Percentiles rank a stretch among this genome's conserved stretches.
These are phyloP conservation scores for Rhinolophus ferrumequinum DNA, from an alignment of 2,113 vertebrate genomes.

Conservation along the genomic window DNA sequence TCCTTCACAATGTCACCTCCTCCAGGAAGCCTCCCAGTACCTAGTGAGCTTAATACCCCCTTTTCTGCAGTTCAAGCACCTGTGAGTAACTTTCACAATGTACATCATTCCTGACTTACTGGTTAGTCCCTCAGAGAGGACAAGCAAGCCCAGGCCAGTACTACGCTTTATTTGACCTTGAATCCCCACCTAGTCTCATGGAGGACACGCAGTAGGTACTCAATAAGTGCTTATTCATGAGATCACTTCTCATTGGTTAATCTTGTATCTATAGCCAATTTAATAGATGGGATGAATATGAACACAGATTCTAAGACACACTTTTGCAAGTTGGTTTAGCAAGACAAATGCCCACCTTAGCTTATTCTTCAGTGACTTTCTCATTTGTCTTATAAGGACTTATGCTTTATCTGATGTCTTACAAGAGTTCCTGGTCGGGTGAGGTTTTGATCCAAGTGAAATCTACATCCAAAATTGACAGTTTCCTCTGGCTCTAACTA, in stretches of 20 bases:
- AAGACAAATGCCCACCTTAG: neutral
- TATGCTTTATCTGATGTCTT: neutral
- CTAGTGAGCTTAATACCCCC: neutral
- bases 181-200: neutral
- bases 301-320: neutral
- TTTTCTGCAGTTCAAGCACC: neutral
- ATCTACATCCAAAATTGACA: neutral
- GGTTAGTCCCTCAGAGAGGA: neutral
- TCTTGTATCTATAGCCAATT: neutral
- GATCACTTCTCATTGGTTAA: neutral
- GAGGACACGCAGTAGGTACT: neutral
- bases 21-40: neutral
- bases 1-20: neutral
- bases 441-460: neutral
- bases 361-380: neutral
- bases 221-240: neutral
- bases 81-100: neutral
- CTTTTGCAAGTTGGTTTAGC: neutral
- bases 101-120: neutral
- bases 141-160: neutral
- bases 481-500: neutral
- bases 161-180: neutral
- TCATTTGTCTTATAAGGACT: neutral
- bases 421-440: neutral
- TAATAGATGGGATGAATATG: neutral